phyloP scores from a whole-genome alignment of 2,888 invertebrate genomes.

The Camponotus fellah region DNA sequence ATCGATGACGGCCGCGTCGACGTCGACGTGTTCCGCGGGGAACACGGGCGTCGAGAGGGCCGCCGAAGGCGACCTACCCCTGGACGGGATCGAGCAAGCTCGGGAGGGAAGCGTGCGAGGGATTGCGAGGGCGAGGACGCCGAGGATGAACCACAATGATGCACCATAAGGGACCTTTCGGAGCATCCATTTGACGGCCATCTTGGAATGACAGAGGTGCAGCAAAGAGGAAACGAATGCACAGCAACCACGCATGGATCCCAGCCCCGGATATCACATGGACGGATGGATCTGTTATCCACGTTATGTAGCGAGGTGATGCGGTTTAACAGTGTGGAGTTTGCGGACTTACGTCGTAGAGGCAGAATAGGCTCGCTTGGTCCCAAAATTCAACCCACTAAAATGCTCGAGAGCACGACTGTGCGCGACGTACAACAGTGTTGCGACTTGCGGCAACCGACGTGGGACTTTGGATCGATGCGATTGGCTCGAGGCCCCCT shows the following conservation, averaged over 20 bases:
- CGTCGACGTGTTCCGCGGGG: constrained; percentile 12
- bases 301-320: constrained; percentile 24
- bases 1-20: constrained; percentile 40
- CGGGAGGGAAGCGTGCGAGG: constrained; percentile 60
- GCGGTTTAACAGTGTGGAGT: constrained; percentile 19
- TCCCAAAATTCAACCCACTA: constrained; percentile 79
- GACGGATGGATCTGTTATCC: constrained; percentile 34
- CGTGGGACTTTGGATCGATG: constrained; percentile 82
- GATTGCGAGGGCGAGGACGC: too few relatives aligned
- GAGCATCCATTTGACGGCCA: constrained; percentile 78
- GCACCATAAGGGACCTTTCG: constrained; percentile 80
- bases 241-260: constrained; percentile 77
- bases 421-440: constrained; percentile 80
- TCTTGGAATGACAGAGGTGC: constrained; percentile 79
- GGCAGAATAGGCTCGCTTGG: constrained; percentile 77
- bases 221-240: constrained; percentile 36
- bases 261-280: constrained; percentile 50
- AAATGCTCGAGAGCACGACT: constrained; percentile 78
- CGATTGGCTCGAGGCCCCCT: constrained; percentile 77
- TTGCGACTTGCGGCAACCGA: constrained; percentile 81
- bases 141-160: constrained; percentile 23
- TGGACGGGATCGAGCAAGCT: not conserved
- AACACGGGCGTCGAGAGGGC: not conserved
- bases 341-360: constrained; percentile 79
- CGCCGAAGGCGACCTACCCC: not conserved